A percentile compares a stretch with the other conserved stretches of the same genome.
Conservation (phyloP, 2,888 invertebrate genomes). For the Papilio protenor region DNA sequence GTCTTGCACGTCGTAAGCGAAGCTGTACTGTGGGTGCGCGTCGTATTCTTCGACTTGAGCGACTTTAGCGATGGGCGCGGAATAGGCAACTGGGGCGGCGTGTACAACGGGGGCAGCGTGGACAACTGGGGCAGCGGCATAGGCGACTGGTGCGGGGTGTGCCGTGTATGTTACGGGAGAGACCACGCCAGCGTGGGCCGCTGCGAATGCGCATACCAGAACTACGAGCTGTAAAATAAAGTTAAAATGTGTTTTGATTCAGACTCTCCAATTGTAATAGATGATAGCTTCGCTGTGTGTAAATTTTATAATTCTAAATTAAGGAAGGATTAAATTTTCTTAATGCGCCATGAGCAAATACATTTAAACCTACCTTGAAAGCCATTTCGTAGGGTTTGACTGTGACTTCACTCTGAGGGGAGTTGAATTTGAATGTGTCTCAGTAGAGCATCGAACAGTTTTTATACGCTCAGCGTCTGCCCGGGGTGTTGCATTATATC, state of each 20-base stretch:
- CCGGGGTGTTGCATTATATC: conserved; percentile 64
- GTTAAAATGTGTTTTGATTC: conserved; percentile 5
- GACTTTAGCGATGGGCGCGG: conserved; percentile 60
- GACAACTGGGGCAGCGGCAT: conserved; percentile 61
- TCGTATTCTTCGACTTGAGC: conserved; percentile 67
- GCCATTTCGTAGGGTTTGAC: conserved; percentile 66
- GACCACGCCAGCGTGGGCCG: conserved; percentile 66
- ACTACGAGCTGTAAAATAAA: conserved; percentile 64
- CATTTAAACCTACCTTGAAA: conserved; percentile 68
- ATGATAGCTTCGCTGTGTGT: not conserved
- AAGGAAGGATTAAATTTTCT: not conserved
- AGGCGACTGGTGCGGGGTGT: conserved; percentile 59
- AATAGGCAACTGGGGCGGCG: conserved; percentile 55
- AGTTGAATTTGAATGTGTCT: conserved; percentile 74
- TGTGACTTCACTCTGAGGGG: conserved; percentile 69
- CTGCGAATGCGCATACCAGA: conserved; percentile 66
- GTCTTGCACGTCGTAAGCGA: conserved; percentile 74
- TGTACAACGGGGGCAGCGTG: conserved; percentile 62
- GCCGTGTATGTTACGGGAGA: conserved; percentile 63
- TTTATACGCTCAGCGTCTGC: conserved; percentile 67
- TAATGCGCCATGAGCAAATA: not conserved
- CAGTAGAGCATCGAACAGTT: conserved; percentile 59
- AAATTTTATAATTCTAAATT: conserved; percentile 12
- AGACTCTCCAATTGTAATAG: not conserved
- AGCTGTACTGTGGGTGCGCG: conserved; percentile 79